Evolutionary conservation across 2,888 invertebrate species (phyloP).

Genomic region (Drosophila phalerata): DNA sequence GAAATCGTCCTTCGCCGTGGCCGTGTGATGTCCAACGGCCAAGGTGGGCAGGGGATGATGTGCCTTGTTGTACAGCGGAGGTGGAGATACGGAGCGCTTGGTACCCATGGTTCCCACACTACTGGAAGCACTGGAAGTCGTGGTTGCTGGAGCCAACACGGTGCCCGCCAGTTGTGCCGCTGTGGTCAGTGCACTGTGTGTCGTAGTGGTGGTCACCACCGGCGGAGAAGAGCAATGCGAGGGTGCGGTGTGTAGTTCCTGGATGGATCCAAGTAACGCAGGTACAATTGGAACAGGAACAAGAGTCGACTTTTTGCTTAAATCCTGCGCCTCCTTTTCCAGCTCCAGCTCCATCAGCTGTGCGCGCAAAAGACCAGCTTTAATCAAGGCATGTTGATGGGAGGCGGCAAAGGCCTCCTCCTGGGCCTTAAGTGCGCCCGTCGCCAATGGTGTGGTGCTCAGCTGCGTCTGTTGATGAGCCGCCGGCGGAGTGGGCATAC

Average conservation of each 20-base stretch:
- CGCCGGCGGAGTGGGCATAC: slow-evolving; percentile 70
- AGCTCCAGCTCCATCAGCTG: slow-evolving; percentile 72
- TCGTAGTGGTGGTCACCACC: slow-evolving; percentile 61
- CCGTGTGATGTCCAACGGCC: slow-evolving; percentile 58
- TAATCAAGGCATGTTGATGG: slow-evolving; percentile 67
- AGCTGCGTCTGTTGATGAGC: slow-evolving; percentile 71
- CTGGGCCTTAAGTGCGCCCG: slow-evolving; percentile 62
- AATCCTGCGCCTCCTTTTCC: slow-evolving; percentile 80
- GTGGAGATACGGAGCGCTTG: slow-evolving; percentile 83
- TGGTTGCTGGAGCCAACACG: slow-evolving; percentile 64
- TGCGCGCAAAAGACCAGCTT: slow-evolving; percentile 64
- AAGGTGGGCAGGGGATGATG: slow-evolving; percentile 79
- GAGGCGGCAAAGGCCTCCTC: slow-evolving; percentile 63
- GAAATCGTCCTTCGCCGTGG: slow-evolving; percentile 77
- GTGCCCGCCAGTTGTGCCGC: slow-evolving; percentile 58
- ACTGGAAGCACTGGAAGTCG: slow-evolving; percentile 58
- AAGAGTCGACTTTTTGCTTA: slow-evolving; percentile 74
- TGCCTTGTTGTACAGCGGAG: slow-evolving; percentile 82
- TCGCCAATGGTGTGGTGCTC: slow-evolving; percentile 72
- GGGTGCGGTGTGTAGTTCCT: slow-evolving; percentile 22
- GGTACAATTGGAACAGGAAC: slow-evolving; percentile 12
- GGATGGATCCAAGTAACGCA: slow-evolving; percentile 18
- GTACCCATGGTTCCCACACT: slow-evolving; percentile 48
- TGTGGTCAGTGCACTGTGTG: slow-evolving; percentile 46
- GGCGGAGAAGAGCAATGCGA: slow-evolving; percentile 66